A percentile compares a stretch with the other conserved stretches of the same genome.
Conservation (phyloP, 2,113 vertebrate species). For the Tachycineta bicolor region DNA sequence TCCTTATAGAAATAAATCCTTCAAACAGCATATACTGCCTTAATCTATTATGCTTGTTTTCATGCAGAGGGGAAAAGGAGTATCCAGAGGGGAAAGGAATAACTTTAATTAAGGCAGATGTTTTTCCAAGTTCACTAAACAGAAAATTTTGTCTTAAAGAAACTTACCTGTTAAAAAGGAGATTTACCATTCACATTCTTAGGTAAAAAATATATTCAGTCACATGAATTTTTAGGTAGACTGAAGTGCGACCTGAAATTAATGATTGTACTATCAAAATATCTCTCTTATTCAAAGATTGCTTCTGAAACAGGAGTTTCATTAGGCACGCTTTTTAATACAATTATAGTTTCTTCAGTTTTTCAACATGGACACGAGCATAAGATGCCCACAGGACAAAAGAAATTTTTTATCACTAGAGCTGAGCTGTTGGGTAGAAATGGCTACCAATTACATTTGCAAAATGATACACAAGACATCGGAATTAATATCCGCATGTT, state of each 20-base stretch:
- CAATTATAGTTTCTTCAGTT: neutral
- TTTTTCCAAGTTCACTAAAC: neutral
- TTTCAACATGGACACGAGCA: neutral
- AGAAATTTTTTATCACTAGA: neutral
- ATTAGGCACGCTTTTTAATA: neutral
- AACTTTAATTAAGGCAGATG: neutral
- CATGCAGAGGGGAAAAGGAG: neutral
- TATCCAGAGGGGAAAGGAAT: neutral
- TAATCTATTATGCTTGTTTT: neutral
- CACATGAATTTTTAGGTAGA: neutral
- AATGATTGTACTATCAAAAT: neutral
- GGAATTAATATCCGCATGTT: neutral
- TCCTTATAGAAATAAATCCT: neutral
- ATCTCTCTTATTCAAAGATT: neutral
- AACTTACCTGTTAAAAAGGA: neutral
- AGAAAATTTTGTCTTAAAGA: neutral
- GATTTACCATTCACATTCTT: neutral
- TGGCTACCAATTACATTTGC: neutral
- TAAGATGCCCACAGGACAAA: neutral
- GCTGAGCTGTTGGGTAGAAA: neutral
- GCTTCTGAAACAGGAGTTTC: neutral
- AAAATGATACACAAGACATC: neutral
- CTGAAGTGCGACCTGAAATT: neutral
- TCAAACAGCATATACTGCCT: neutral
- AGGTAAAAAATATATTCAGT: neutral